Evolutionary conservation across 2,888 invertebrate genomes (phyloP).

Genomic region (Ectobius pallidus): DNA sequence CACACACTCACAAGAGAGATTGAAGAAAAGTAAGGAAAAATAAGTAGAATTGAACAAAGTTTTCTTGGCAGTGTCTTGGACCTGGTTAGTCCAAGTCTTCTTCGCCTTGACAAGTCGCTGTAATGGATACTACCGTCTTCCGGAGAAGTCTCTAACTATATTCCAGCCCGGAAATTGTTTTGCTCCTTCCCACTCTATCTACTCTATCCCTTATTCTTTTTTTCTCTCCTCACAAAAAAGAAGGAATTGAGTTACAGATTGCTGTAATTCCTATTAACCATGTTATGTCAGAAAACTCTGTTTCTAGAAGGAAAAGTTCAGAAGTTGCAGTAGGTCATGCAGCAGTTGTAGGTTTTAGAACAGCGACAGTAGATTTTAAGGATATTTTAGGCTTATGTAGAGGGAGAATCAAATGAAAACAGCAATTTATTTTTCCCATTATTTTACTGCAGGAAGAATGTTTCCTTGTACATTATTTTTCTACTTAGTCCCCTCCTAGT

Average conservation of each 20-base stretch:
- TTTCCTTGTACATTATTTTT: too few relatives aligned
- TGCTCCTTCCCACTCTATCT: neutral
- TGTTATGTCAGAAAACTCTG: neutral
- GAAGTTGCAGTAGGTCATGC: too few relatives aligned
- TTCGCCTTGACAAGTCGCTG: neutral
- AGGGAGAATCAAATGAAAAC: too few relatives aligned
- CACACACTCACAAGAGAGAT: too few relatives aligned
- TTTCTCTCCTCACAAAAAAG: neutral
- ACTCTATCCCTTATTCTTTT: neutral
- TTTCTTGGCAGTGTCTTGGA: neutral
- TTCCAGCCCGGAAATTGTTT: conserved; percentile 14
- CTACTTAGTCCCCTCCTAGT: too few relatives aligned
- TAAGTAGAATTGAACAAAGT: neutral
- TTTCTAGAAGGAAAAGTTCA: neutral
- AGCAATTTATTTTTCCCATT: too few relatives aligned
- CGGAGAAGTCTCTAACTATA: conserved; percentile 11
- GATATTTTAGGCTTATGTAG: too few relatives aligned
- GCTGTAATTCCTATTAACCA: neutral
- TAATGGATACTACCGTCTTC: conserved; percentile 14
- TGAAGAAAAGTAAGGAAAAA: neutral
- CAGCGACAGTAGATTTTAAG: too few relatives aligned
- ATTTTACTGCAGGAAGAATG: too few relatives aligned
- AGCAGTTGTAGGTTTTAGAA: too few relatives aligned
- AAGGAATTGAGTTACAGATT: conserved; percentile 6
- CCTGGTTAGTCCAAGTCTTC: too few relatives aligned